phyloP scores from a whole-genome alignment of 2,797 vertebrate species.

The Phataginus tricuspis region DNA sequence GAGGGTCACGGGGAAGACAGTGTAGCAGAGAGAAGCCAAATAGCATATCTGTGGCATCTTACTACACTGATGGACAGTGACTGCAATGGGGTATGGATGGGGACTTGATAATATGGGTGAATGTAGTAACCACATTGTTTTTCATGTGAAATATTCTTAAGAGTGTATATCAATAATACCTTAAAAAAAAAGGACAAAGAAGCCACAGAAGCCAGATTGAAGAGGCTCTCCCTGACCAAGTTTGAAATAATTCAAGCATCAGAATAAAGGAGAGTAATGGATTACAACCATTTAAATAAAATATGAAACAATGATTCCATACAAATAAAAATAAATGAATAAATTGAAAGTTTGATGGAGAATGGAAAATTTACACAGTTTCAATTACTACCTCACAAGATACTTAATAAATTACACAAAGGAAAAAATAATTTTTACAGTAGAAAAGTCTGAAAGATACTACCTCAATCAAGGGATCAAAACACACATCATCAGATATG shows the following conservation, averaged over 20 bases:
- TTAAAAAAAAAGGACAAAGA: not conserved
- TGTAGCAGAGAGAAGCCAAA: too few species aligned
- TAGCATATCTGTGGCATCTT: too few species aligned
- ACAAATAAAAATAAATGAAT: conserved; percentile 35
- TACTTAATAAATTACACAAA: not conserved
- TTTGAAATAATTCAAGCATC: not conserved
- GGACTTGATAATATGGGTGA: too few species aligned
- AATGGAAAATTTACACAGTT: conserved; percentile 6
- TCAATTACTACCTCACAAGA: not conserved
- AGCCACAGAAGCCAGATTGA: conserved; percentile 28
- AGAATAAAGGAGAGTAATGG: conserved; percentile 8
- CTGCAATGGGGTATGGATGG: too few species aligned
- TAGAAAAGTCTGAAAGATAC: not conserved
- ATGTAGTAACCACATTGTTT: too few species aligned
- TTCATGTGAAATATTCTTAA: too few species aligned
- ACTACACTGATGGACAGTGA: too few species aligned
- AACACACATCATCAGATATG: not conserved
- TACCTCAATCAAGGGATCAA: not conserved
- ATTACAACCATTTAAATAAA: conserved; percentile 35
- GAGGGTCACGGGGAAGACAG: too few species aligned
- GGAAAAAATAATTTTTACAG: conserved; percentile 1
- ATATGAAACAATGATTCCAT: not conserved
- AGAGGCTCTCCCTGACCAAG: not conserved
- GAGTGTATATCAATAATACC: too few species aligned
- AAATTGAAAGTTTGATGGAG: not conserved